Conservation (phyloP, 2,113 vertebrate species). For the Nothoprocta pentlandii region DNA sequence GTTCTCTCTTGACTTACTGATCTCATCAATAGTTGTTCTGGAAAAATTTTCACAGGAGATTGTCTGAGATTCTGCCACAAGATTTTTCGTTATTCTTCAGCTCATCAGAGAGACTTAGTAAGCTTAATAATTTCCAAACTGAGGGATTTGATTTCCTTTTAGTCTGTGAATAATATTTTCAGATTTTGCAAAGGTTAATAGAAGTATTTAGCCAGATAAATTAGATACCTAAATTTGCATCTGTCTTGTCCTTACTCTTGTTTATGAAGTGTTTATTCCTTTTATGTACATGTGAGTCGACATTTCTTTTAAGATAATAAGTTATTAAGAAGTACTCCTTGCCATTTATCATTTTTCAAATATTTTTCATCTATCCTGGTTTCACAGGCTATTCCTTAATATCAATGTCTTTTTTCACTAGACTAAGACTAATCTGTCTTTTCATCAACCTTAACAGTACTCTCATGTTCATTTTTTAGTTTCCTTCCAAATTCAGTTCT, state of each 20-base stretch:
- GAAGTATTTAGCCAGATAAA: background rate
- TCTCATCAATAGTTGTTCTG: rapidly evolving
- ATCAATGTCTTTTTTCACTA: background rate
- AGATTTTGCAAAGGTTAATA: background rate
- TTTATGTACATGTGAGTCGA: background rate
- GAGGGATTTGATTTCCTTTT: background rate
- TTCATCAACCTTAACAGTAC: background rate
- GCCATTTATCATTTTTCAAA: background rate
- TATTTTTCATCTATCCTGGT: background rate
- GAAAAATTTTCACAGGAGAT: background rate
- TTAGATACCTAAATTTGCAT: background rate
- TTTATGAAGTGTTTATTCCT: background rate
- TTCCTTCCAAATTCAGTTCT: background rate
- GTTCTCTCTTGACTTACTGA: background rate
- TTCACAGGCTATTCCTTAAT: background rate
- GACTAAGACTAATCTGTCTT: background rate
- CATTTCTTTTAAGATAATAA: background rate
- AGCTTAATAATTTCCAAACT: background rate
- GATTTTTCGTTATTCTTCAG: background rate
- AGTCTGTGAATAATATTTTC: background rate
- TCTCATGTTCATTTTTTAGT: background rate
- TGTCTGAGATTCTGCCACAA: background rate
- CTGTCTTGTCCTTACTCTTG: background rate
- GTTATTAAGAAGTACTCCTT: background rate
- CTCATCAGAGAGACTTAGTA: background rate